A percentile compares a stretch with the other conserved stretches of the same genome.
Conservation (phyloP, 1,140 invertebrate genomes). For the Mya arenaria region DNA sequence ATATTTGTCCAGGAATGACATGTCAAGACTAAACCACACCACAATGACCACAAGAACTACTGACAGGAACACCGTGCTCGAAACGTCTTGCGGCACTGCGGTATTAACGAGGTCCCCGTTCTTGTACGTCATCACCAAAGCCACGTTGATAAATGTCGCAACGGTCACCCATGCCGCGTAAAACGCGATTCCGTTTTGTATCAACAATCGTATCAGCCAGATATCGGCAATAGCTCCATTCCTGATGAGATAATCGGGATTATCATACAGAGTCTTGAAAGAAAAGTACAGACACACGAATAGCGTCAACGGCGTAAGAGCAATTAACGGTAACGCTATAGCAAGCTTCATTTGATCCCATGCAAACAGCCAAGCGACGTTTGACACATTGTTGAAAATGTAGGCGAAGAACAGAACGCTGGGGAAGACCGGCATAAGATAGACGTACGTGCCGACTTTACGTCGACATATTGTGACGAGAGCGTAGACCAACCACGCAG, state of each 20-base stretch:
- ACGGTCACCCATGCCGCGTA: constrained; percentile 77
- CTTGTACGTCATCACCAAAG: constrained; percentile 68
- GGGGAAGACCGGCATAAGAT: constrained; percentile 63
- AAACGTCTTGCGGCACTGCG: constrained; percentile 47
- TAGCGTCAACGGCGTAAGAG: constrained; percentile 65
- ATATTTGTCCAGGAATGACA: constrained; percentile 71
- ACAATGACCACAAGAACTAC: constrained; percentile 59
- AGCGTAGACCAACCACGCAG: constrained; percentile 67
- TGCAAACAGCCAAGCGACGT: constrained; percentile 75
- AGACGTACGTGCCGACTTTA: constrained; percentile 61
- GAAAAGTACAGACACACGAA: constrained; percentile 67
- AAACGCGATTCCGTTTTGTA: constrained; percentile 77
- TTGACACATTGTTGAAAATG: constrained; percentile 65
- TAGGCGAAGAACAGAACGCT: constrained; percentile 61
- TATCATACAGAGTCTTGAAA: constrained; percentile 58
- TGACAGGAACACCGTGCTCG: constrained; percentile 60
- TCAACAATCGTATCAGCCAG: constrained; percentile 71
- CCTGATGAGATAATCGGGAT: constrained; percentile 56
- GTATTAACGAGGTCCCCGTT: constrained; percentile 52
- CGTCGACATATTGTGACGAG: constrained; percentile 67
- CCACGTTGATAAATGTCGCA: constrained; percentile 75
- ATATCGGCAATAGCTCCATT: constrained; percentile 62
- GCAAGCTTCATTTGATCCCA: constrained; percentile 67
- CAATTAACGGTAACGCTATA: constrained; percentile 57
- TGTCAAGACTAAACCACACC: constrained; percentile 69